Conservation (phyloP, 2,888 invertebrate genomes). For the Watsonalla cultraria region DNA sequence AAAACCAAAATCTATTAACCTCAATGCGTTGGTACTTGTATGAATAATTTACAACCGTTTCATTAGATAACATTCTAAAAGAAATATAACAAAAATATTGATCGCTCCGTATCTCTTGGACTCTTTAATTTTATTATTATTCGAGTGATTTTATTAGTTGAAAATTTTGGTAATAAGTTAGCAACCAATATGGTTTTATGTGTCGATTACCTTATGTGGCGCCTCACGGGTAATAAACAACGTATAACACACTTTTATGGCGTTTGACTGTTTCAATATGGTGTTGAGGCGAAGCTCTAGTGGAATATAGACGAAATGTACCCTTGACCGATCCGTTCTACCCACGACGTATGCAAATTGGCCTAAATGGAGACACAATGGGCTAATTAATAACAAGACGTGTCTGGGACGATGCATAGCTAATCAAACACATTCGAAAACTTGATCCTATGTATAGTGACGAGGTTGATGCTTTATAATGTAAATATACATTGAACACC, state of each 20-base stretch:
- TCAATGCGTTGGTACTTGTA: neutral
- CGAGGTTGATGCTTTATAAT: conserved; percentile 35
- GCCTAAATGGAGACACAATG: conserved; percentile 49
- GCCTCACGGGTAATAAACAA: conserved; percentile 17
- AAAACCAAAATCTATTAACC: neutral
- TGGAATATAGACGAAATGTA: conserved; percentile 31
- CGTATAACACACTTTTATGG: conserved; percentile 24
- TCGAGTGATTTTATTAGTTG: neutral
- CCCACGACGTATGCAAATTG: conserved; percentile 47
- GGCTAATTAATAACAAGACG: conserved; percentile 50
- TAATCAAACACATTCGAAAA: conserved; percentile 33
- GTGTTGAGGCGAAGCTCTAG: conserved; percentile 29
- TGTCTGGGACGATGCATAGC: conserved; percentile 40
- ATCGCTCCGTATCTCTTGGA: neutral
- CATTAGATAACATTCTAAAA: neutral
- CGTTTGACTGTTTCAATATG: conserved; percentile 21
- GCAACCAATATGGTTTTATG: conserved; percentile 17
- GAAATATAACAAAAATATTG: neutral
- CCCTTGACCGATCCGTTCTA: conserved; percentile 53
- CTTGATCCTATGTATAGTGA: conserved; percentile 22
- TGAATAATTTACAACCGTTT: neutral
- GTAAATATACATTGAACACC: conserved; percentile 46
- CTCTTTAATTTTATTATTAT: neutral
- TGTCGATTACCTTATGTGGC: conserved; percentile 16
- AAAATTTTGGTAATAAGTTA: conserved; percentile 5